Percentiles rank a stretch among this genome's conserved stretches.
phyloP scores from a whole-genome alignment of 2,888 invertebrate genomes.

The Griposia aprilina region DNA sequence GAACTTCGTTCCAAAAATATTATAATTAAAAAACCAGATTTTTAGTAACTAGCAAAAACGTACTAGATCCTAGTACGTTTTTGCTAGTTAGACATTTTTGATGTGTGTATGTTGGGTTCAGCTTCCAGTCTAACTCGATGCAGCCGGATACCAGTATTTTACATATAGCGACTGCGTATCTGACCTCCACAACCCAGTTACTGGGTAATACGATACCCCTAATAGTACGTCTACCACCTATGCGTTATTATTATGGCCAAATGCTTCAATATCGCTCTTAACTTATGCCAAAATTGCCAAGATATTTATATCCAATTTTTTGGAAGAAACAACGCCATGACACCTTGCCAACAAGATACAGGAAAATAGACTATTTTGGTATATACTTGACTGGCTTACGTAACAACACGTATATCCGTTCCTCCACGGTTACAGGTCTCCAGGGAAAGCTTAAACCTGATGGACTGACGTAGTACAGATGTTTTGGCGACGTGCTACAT shows the following conservation, averaged over 20 bases:
- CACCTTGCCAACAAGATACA: slow-evolving; percentile 39
- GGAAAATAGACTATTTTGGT: slow-evolving; percentile 37
- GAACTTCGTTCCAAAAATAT: too few species aligned
- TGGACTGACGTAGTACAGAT: slow-evolving; percentile 51
- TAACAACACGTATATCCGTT: slow-evolving; percentile 26
- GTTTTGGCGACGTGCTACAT: slow-evolving; percentile 38
- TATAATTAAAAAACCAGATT: too few species aligned
- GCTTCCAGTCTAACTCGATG: not conserved
- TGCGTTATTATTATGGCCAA: slow-evolving; percentile 5
- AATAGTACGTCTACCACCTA: not conserved
- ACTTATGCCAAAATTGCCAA: slow-evolving; percentile 28
- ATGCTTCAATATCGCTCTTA: not conserved
- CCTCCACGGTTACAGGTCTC: slow-evolving; percentile 30
- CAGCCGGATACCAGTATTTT: not conserved
- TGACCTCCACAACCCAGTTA: not conserved
- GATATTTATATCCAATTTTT: slow-evolving; percentile 32
- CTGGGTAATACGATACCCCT: not conserved
- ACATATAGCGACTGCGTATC: too few species aligned
- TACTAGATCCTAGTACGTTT: too few species aligned
- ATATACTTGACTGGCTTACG: slow-evolving; percentile 11
- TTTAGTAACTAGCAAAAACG: too few species aligned
- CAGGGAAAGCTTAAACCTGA: slow-evolving; percentile 48
- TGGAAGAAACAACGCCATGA: not conserved
- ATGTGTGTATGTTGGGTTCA: not conserved
- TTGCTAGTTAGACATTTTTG: too few species aligned